Percentiles rank a stretch among this genome's conserved stretches.
Conservation (phyloP, 2,113 vertebrate genomes). For the Sinocyclocheilus anophthalmus region DNA sequence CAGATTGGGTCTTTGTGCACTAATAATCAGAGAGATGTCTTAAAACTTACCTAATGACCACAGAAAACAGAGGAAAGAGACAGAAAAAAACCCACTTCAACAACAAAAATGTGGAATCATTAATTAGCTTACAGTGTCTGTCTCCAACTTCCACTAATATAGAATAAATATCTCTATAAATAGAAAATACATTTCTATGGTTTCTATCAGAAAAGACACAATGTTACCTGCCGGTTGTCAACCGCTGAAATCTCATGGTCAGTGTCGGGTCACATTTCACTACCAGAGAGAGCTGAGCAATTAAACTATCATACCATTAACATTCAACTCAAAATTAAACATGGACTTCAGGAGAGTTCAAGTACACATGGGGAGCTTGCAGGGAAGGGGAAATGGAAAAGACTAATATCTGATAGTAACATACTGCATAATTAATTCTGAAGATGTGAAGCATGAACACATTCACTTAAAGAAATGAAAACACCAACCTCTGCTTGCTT, state of each 20-base stretch:
- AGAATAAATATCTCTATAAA: background rate
- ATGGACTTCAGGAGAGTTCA: constrained; percentile 4
- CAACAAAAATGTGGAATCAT: constrained; percentile 17
- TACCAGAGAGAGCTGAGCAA: constrained; percentile 1
- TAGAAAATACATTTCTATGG: background rate
- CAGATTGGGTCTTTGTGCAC: constrained; percentile 47
- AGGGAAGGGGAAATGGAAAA: background rate
- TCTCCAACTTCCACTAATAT: background rate
- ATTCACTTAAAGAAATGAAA: constrained; percentile 56
- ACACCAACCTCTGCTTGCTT: constrained; percentile 98
- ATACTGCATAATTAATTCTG: background rate
- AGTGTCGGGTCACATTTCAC: constrained; percentile 24
- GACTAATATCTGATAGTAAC: constrained; percentile 10
- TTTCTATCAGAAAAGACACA: background rate
- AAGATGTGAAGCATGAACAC: constrained; percentile 43
- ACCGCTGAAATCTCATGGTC: constrained; percentile 31
- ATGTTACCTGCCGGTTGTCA: constrained; percentile 49
- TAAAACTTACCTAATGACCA: constrained; percentile 73
- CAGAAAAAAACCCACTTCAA: constrained; percentile 61
- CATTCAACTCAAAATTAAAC: constrained; percentile 20
- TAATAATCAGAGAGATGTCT: constrained; percentile 37
- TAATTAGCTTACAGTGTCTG: constrained; percentile 9
- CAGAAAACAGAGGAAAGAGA: constrained; percentile 61
- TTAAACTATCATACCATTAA: constrained; percentile 33
- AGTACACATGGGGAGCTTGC: background rate